These are phyloP conservation scores for Mormyrops boulengeri DNA, from an alignment of 2,797 vertebrate genomes.

Conservation along the genomic window DNA sequence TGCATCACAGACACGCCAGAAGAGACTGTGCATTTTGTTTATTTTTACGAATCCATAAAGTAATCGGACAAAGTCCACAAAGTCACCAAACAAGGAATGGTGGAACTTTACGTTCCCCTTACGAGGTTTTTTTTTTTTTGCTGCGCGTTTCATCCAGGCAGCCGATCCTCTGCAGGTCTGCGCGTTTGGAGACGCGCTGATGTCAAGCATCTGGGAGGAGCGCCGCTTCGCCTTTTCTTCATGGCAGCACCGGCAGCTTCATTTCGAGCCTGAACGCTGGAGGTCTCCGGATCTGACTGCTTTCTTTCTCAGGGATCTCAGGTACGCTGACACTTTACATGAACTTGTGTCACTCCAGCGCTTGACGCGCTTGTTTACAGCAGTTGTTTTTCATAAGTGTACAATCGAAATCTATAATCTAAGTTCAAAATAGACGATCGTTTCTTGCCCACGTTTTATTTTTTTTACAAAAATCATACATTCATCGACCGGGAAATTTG, in stretches of 20 bases:
- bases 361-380: not conserved
- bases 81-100: not conserved
- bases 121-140: not conserved
- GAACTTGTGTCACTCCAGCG: not conserved
- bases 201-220: slow-evolving; percentile 48
- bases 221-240: slow-evolving; percentile 38
- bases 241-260: slow-evolving; percentile 31
- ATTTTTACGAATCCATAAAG: not conserved
- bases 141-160: not conserved
- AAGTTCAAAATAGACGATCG: not conserved
- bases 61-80: not conserved
- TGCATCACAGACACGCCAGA: not conserved
- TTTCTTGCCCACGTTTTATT: not conserved
- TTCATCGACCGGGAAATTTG: not conserved
- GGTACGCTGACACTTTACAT: not conserved
- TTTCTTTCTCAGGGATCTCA: not conserved
- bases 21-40: not conserved
- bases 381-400: not conserved
- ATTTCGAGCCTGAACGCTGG: slow-evolving; percentile 41
- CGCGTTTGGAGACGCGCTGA: not conserved
- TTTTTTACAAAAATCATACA: not conserved
- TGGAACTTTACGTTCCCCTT: not conserved
- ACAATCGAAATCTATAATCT: not conserved
- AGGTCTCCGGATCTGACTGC: slow-evolving; percentile 35
- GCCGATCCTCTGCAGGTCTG: not conserved